Evolutionary conservation across 2,888 invertebrate species (phyloP), one percentile per base, ranked within the genome.

Genomic region (Lasioglossum figueresi): DNA sequence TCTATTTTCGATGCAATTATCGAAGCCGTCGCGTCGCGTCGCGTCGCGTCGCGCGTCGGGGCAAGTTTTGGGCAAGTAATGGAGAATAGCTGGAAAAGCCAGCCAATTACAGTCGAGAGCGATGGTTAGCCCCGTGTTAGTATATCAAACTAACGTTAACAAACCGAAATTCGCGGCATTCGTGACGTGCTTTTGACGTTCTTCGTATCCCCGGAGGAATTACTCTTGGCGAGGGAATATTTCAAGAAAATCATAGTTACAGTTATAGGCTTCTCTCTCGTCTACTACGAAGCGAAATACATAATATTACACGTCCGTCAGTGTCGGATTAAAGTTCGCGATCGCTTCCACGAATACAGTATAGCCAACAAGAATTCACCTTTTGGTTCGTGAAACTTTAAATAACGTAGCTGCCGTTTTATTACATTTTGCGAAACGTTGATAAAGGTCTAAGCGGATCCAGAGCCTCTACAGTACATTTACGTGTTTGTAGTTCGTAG

Each of bases 141-240:
- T 45, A 48, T 48, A 52, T 68, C 16, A 52, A 40, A 68, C 52
- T 77, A 77, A 52, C 68, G 68, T 70, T 31, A 63, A 63, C 31
- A 63, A 63, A 31, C 63, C 31, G 63, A 63, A 63, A 63, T 52
- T 48, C 27, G 37, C 14, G 31, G 40, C 27, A 75, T 75, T 59
- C 75, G 27, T n/a, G 48, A 45, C 66, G 48, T 12, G 48, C 40
- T 16, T 8, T 16, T 8, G 8, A 34, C 52, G 40, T 83, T 52
- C 75, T 71, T 40, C 34, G 0, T 37, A 40, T 75, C 52, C 37
- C 52, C 27, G 27, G 23, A 1, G 48, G 48, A 52, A 71, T 48
- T 56, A 48, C 70, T 75, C 48, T 82, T 27, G n/a, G 34, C 48
- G 10, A 70, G n/a, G 75, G 23, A 37, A n/a, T 75, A 52, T 71